Base-by-base conservation (phyloP, 2,888 invertebrate genomes). In the Asteroscopus sphinx region DNA sequence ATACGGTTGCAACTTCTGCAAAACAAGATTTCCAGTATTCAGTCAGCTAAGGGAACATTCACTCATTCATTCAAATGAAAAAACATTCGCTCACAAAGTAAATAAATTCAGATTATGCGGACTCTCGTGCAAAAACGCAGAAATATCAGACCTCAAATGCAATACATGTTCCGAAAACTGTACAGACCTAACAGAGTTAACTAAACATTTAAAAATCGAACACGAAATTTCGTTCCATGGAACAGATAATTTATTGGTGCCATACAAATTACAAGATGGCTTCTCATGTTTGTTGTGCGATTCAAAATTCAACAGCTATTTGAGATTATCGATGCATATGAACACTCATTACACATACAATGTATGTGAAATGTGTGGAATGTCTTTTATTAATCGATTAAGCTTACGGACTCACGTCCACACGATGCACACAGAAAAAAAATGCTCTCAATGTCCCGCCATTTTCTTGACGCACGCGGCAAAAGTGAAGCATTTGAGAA, bases 361-460 rank as follows among this genome's bases (percentile, higher is more conserved):
- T 33, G 81, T 88, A 0, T 88, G 88, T 3, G 88, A 88, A 5
- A 77, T 68, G 0, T 88, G 88, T 33, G 88, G 87, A 0, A 48
- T 64, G 0, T 80, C 82, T 0, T 88, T 80, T 49, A 85, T 83
- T 0, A 88, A 86, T 30, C 65, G 84, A 0, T 7, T 76, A 0
- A 83, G 85, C 30, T 53, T 90, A 1, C 62, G 85, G 0, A 64
- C 72, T 6, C 90, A 90, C 13, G 66, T 86, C 0, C 67, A 73
- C 5, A 58, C 75, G 0, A 54, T 80, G 13, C 89, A 89, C 12
- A 79, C 25, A 48, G 80, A 80, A 39, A 81, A 80, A 8, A 81
- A 84, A 51, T 89, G 90, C 40, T 51, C 79, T 0, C 46, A 72
- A 1, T 90, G 90, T 37, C 28, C 77, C 0, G 74, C 73, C 0